Conservation (phyloP, 2,888 invertebrate genomes). For the Acleris laterana region DNA sequence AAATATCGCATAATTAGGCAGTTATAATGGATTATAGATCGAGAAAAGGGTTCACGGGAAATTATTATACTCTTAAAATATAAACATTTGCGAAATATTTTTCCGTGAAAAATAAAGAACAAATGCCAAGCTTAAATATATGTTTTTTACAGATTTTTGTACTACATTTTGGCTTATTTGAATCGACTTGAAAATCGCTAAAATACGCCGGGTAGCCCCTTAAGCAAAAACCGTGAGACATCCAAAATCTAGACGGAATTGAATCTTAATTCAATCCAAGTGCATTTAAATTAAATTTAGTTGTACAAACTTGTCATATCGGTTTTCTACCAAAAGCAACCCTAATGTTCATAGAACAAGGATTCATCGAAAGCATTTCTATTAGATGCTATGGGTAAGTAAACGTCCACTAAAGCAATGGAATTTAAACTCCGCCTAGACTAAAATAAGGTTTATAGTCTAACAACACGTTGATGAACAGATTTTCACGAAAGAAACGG, state of each 20-base stretch:
- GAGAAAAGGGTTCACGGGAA: too few relatives aligned
- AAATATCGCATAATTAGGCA: too few relatives aligned
- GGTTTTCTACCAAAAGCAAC: not conserved
- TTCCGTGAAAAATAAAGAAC: too few relatives aligned
- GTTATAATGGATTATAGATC: too few relatives aligned
- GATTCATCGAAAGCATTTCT: not conserved
- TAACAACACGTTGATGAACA: not conserved
- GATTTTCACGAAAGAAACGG: too few relatives aligned
- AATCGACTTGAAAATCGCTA: too few relatives aligned
- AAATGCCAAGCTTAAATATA: too few relatives aligned
- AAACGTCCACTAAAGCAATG: not conserved
- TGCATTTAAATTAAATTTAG: not conserved
- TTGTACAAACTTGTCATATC: not conserved
- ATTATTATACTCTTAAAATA: too few relatives aligned
- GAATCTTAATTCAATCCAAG: not conserved
- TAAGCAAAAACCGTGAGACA: constrained; percentile 17
- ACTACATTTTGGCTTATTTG: too few relatives aligned
- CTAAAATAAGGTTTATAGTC: not conserved
- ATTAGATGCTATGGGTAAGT: not conserved
- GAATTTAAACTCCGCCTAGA: not conserved
- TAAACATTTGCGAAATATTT: too few relatives aligned
- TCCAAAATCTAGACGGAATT: constrained; percentile 19
- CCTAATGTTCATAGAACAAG: not conserved
- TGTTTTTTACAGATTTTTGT: too few relatives aligned
- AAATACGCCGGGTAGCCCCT: too few relatives aligned